Percentiles rank a stretch among this genome's conserved stretches.
Evolutionary conservation across 2,888 invertebrate genomes (phyloP).

Genomic region (Plebejus anna): DNA sequence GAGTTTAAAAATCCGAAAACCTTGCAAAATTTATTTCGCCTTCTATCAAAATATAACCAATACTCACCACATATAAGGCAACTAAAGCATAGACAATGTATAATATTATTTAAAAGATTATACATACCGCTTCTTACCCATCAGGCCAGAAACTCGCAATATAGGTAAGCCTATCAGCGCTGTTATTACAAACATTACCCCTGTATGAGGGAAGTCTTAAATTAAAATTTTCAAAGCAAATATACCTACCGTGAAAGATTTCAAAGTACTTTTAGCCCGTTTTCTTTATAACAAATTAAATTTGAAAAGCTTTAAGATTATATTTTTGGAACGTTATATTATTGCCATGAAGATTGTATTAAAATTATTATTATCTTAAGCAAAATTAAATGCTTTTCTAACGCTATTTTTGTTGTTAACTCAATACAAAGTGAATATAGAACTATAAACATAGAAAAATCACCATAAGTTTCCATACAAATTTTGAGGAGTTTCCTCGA

Average conservation of each 20-base stretch:
- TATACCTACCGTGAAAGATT: slow-evolving; percentile 38
- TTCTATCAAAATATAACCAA: no score
- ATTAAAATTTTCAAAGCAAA: slow-evolving; percentile 57
- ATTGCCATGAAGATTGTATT: no score
- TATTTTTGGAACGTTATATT: neutral
- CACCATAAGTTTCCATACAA: no score
- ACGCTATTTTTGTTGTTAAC: no score
- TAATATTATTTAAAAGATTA: slow-evolving; percentile 20
- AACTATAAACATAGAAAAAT: neutral
- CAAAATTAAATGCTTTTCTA: no score
- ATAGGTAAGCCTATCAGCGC: slow-evolving; percentile 26
- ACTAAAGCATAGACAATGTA: neutral
- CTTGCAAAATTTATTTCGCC: no score
- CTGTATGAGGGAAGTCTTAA: slow-evolving; percentile 41
- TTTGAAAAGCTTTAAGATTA: neutral
- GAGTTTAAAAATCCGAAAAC: no score
- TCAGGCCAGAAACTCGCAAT: slow-evolving; percentile 34
- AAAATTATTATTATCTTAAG: no score
- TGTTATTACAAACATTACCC: slow-evolving; percentile 31
- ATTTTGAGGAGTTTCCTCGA: no score
- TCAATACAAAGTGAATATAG: neutral
- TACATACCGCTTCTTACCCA: neutral
- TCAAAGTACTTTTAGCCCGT: slow-evolving; percentile 46
- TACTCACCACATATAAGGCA: no score
- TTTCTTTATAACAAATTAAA: slow-evolving; percentile 46